phyloP scores from a whole-genome alignment of 2,888 invertebrate species.

The Spilosoma lubricipeda region DNA sequence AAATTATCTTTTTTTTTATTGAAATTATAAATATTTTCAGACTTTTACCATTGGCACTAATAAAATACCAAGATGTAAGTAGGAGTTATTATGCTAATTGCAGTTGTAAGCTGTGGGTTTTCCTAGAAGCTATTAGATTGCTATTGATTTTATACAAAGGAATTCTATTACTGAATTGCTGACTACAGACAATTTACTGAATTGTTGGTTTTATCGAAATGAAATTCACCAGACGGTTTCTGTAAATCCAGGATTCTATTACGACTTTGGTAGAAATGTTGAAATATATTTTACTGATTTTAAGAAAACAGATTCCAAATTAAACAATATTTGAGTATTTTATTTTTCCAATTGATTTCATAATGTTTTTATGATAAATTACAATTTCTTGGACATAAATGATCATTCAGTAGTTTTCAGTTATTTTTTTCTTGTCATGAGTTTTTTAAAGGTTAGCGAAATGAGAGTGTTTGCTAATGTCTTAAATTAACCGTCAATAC shows the following conservation, averaged over 20 bases:
- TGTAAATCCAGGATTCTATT: not conserved
- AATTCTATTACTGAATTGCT: constrained; percentile 35
- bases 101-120: constrained; percentile 28
- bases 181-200: constrained; percentile 23
- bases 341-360: not conserved
- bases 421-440: too few species aligned
- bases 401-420: too few species aligned
- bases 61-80: not conserved
- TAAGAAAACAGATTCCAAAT: not conserved
- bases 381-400: not conserved
- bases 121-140: constrained; percentile 31
- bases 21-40: too few species aligned
- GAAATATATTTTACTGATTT: not conserved
- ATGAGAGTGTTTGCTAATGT: not conserved
- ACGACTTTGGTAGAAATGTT: not conserved
- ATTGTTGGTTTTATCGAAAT: constrained; percentile 14
- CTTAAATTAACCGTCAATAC: not conserved
- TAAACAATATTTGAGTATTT: not conserved
- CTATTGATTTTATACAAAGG: constrained; percentile 36
- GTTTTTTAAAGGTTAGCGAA: not conserved
- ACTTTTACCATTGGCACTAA: not conserved
- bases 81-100: constrained; percentile 11
- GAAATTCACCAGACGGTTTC: not conserved
- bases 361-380: not conserved
- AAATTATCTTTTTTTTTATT: too few species aligned